Evolutionary conservation across 1,140 invertebrate species (phyloP).

Genomic region (Panonychus citri): DNA sequence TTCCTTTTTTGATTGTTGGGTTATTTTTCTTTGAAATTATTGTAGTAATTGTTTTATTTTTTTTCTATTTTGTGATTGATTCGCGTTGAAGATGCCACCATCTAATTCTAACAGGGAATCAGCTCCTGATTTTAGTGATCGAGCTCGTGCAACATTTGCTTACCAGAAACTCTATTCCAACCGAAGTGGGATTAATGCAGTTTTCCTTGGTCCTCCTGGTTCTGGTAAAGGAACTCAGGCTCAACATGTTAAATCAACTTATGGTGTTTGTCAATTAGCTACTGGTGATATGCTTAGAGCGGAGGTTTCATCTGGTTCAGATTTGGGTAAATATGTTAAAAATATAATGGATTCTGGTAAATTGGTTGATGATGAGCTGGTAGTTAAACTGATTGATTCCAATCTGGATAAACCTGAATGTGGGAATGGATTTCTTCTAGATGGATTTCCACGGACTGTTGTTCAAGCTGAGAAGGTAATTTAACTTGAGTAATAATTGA

Average conservation of each 20-base stretch:
- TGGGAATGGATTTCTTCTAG: slow-evolving; percentile 75
- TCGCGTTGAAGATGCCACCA: no score
- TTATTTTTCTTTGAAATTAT: no score
- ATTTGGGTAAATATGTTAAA: slow-evolving; percentile 57
- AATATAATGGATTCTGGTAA: slow-evolving; percentile 74
- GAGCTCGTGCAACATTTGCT: no score
- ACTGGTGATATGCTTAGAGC: slow-evolving; percentile 65
- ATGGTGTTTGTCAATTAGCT: slow-evolving; percentile 57
- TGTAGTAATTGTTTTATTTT: no score
- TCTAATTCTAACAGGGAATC: no score
- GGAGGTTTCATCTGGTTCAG: slow-evolving; percentile 66
- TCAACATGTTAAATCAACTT: slow-evolving; percentile 59
- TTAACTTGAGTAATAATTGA: background rate
- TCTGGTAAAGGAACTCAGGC: slow-evolving; percentile 97
- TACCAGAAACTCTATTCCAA: no score
- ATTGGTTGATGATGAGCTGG: slow-evolving; percentile 80
- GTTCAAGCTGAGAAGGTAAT: slow-evolving; percentile 67
- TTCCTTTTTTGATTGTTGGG: no score
- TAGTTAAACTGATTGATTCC: slow-evolving; percentile 76
- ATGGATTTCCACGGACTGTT: slow-evolving; percentile 87
- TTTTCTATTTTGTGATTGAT: no score
- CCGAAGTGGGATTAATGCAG: slow-evolving; percentile 44
- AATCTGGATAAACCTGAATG: slow-evolving; percentile 80
- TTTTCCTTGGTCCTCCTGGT: slow-evolving; percentile 72
- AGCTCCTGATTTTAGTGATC: no score